These are phyloP conservation scores for Champsocephalus esox DNA, from an alignment of 2,797 vertebrate species.

Conservation along the genomic window DNA sequence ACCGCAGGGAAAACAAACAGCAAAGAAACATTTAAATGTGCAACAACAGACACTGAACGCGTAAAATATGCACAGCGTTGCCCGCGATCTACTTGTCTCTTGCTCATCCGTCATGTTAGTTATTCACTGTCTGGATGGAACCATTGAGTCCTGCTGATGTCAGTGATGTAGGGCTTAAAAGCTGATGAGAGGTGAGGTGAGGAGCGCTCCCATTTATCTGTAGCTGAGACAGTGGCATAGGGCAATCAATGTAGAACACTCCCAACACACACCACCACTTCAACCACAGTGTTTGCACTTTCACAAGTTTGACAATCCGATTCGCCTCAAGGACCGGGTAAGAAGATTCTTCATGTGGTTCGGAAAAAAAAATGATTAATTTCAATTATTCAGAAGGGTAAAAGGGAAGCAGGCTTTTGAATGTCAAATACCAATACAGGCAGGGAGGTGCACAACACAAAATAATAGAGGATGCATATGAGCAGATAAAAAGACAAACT, in stretches of 20 bases:
- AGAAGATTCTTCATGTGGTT: constrained; percentile 61
- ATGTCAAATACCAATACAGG: constrained; percentile 72
- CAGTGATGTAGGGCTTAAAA: constrained; percentile 32
- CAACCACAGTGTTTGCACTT: constrained; percentile 67
- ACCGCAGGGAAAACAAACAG: constrained; percentile 75
- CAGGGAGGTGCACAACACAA: constrained; percentile 37
- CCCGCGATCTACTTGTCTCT: constrained; percentile 24
- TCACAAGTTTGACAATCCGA: constrained; percentile 68
- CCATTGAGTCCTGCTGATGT: constrained; percentile 41
- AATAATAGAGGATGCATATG: constrained; percentile 27
- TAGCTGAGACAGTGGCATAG: constrained; percentile 40
- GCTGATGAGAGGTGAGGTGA: constrained; percentile 39
- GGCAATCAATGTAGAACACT: constrained; percentile 46
- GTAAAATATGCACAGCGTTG: constrained; percentile 26
- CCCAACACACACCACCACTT: constrained; percentile 47
- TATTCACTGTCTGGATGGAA: constrained; percentile 41
- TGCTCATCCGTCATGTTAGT: constrained; percentile 40
- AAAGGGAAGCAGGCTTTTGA: constrained; percentile 67
- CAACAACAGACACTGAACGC: constrained; percentile 28
- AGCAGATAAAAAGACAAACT: constrained; percentile 48
- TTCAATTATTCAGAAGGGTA: constrained; percentile 78
- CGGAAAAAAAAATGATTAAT: constrained; percentile 50
- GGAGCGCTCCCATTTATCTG: constrained; percentile 44
- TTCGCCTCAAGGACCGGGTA: constrained; percentile 63
- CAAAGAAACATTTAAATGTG: constrained; percentile 48